A percentile compares a stretch with the other conserved stretches of the same genome.
Conservation (phyloP, 2,888 invertebrate genomes). For the Temnothorax rugatulus region DNA sequence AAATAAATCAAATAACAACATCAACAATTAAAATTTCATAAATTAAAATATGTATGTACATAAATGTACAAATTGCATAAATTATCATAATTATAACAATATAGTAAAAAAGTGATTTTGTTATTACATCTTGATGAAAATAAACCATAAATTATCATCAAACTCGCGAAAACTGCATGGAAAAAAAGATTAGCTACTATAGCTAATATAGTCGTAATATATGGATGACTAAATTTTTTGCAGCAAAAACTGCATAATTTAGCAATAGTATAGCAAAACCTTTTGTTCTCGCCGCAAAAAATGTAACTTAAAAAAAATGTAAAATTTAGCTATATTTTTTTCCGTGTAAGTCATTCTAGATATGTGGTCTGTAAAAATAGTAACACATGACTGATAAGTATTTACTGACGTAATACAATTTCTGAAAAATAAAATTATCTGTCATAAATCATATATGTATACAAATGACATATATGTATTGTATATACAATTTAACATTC, state of each 20-base stretch:
- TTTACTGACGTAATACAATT: background rate
- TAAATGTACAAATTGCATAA: background rate
- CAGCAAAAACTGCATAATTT: too few species aligned
- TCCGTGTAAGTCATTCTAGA: background rate
- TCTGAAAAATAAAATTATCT: slow-evolving; percentile 2
- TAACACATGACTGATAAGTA: slow-evolving; percentile 13
- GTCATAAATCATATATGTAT: background rate
- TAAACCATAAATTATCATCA: background rate
- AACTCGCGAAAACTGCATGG: background rate
- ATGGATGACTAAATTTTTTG: too few species aligned
- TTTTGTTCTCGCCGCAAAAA: too few species aligned
- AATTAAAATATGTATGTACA: background rate
- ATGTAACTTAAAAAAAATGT: too few species aligned
- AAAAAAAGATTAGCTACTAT: too few species aligned
- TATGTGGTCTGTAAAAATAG: background rate
- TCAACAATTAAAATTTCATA: background rate
- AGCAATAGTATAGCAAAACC: too few species aligned
- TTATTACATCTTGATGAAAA: background rate
- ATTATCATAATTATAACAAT: background rate
- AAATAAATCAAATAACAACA: background rate
- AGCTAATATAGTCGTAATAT: too few species aligned
- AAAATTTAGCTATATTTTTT: too few species aligned
- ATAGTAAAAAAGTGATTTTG: background rate
- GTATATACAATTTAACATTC: background rate
- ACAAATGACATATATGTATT: background rate